Conservation (phyloP, 2,888 invertebrate species). For the Hirudinaria manillensis region DNA sequence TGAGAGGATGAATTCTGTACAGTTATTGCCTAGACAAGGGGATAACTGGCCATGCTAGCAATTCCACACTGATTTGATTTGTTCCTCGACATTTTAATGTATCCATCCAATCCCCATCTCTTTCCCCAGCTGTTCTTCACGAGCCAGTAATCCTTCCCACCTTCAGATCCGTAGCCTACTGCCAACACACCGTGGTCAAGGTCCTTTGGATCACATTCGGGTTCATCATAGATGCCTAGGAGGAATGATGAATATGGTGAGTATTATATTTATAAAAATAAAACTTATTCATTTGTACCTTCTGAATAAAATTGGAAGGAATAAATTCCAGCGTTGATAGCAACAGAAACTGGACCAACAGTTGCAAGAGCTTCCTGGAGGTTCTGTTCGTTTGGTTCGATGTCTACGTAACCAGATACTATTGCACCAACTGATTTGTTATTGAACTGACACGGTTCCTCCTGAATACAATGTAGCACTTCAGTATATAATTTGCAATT, state of each 20-base stretch:
- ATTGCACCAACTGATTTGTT: constrained; percentile 68
- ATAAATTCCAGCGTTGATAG: constrained; percentile 72
- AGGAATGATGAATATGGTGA: neutral
- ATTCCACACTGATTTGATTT: constrained; percentile 77
- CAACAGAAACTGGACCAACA: constrained; percentile 76
- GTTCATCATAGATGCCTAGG: constrained; percentile 68
- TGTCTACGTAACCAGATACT: constrained; percentile 69
- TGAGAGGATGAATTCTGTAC: no score
- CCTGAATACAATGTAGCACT: constrained; percentile 37
- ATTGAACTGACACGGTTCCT: constrained; percentile 55
- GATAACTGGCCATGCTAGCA: constrained; percentile 74
- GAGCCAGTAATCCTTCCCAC: constrained; percentile 73
- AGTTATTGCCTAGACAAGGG: constrained; percentile 18
- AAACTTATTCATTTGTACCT: constrained; percentile 27
- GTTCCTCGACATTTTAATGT: constrained; percentile 70
- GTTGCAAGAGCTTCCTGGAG: constrained; percentile 74
- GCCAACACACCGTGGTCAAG: constrained; percentile 79
- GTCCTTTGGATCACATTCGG: constrained; percentile 68
- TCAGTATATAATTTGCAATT: no score
- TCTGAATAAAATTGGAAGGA: constrained; percentile 39
- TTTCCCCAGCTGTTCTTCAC: constrained; percentile 85
- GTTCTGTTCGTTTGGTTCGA: constrained; percentile 70
- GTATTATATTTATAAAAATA: neutral
- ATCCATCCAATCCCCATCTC: constrained; percentile 79
- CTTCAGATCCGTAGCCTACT: constrained; percentile 70